Evolutionary conservation across 2,113 vertebrate genomes (phyloP).

Genomic region (Sciurus niger): DNA sequence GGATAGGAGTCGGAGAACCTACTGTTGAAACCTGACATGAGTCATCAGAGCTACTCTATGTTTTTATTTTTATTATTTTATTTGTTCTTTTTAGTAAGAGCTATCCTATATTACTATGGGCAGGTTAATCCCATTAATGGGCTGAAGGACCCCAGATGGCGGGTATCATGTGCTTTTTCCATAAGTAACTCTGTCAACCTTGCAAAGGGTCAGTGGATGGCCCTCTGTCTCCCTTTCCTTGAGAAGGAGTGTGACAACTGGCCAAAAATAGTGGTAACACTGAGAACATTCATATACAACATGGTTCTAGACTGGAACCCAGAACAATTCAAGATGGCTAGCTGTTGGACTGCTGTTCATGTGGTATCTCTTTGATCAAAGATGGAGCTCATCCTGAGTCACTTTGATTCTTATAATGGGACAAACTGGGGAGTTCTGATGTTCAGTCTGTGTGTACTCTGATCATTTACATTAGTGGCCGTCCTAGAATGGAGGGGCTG

Average conservation of each 20-base stretch:
- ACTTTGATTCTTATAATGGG: not conserved
- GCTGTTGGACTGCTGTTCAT: slow-evolving; percentile 7
- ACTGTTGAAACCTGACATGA: slow-evolving; percentile 40
- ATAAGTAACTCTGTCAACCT: slow-evolving; percentile 57
- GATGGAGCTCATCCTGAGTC: slow-evolving; percentile 9
- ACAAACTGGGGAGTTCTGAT: slow-evolving; percentile 26
- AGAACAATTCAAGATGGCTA: slow-evolving; percentile 29
- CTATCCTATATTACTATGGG: slow-evolving; percentile 20
- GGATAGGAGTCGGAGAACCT: slow-evolving; percentile 26
- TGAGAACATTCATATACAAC: slow-evolving; percentile 13
- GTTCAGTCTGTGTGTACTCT: slow-evolving; percentile 21
- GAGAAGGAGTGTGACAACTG: not conserved
- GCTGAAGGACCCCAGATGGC: slow-evolving; percentile 9
- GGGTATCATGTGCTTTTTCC: not conserved
- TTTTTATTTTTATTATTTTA: no score
- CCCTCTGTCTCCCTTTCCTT: not conserved
- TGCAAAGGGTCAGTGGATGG: not conserved
- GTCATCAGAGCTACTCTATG: not conserved
- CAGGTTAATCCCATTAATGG: slow-evolving; percentile 24
- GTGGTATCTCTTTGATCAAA: slow-evolving; percentile 8
- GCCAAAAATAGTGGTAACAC: not conserved
- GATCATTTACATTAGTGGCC: slow-evolving; percentile 25
- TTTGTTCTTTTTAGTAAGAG: not conserved
- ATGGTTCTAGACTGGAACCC: not conserved
- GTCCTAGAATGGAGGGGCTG: not conserved